Evolutionary conservation across 2,113 vertebrate genomes (phyloP).

Genomic region (Clarias batrachus): DNA sequence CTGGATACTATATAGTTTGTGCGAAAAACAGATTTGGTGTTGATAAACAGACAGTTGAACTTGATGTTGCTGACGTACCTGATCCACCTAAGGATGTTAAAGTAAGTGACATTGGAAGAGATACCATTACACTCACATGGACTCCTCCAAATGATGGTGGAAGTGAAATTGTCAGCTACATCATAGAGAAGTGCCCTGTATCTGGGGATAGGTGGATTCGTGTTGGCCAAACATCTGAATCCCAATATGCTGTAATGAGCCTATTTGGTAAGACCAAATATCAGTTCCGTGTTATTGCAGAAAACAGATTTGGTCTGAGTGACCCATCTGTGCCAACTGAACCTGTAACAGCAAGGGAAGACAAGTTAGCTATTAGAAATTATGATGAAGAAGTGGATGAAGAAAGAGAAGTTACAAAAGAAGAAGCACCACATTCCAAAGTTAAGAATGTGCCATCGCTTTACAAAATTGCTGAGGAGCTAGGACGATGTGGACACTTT

Average conservation of each 20-base stretch:
- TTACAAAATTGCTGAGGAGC: slow-evolving; percentile 93
- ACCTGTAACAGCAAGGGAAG: slow-evolving; percentile 90
- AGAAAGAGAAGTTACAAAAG: slow-evolving; percentile 79
- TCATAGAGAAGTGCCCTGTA: slow-evolving; percentile 92
- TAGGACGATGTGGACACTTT: slow-evolving; percentile 87
- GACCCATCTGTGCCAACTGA: slow-evolving; percentile 87
- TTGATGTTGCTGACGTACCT: slow-evolving; percentile 93
- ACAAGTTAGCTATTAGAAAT: slow-evolving; percentile 88
- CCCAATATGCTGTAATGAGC: slow-evolving; percentile 87
- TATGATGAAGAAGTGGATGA: slow-evolving; percentile 98
- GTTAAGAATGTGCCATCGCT: slow-evolving; percentile 89
- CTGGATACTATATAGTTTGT: slow-evolving; percentile 92
- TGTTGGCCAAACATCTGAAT: slow-evolving; percentile 85
- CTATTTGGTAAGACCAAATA: slow-evolving; percentile 97
- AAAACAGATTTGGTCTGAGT: slow-evolving; percentile 93
- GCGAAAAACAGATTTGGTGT: slow-evolving; percentile 97
- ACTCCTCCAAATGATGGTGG: slow-evolving; percentile 90
- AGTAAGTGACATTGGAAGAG: slow-evolving; percentile 85
- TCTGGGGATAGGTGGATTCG: slow-evolving; percentile 94
- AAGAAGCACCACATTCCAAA: slow-evolving; percentile 84
- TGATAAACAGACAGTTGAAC: slow-evolving; percentile 96
- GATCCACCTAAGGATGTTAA: slow-evolving; percentile 88
- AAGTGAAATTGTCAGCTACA: slow-evolving; percentile 87
- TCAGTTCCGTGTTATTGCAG: slow-evolving; percentile 95
- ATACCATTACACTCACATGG: slow-evolving; percentile 94